phyloP scores from a whole-genome alignment of 92 coral and sea anemone genomes.

The Phenganax stokvisi region DNA sequence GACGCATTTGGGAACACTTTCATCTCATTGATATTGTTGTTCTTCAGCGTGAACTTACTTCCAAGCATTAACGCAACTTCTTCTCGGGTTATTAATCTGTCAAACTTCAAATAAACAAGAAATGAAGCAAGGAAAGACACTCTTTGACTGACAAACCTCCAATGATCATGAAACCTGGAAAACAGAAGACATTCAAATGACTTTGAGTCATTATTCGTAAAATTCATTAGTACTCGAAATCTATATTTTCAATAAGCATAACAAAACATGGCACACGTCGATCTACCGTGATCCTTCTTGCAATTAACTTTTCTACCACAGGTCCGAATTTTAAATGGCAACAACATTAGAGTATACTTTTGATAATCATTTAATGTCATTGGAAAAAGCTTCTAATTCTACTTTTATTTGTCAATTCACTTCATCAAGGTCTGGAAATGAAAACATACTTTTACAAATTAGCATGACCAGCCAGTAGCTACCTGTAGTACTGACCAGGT shows the following conservation, averaged over 20 bases:
- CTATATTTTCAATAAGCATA: no score
- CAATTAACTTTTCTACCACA: no score
- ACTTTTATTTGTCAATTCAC: no score
- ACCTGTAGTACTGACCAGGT: conserved; percentile 91
- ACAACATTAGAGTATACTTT: no score
- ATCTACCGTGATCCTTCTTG: no score
- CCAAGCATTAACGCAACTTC: conserved; percentile 77
- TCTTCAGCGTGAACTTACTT: conserved; percentile 45
- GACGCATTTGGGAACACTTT: no score
- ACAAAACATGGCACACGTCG: no score
- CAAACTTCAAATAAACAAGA: conserved; percentile 69
- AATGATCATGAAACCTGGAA: conserved; percentile 82
- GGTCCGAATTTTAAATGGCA: no score
- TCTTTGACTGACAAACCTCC: conserved; percentile 89
- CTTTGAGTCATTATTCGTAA: not conserved
- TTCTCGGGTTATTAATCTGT: conserved; percentile 62
- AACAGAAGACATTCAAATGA: not conserved
- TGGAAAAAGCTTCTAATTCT: no score
- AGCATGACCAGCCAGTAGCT: conserved; percentile 43
- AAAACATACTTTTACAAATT: no score
- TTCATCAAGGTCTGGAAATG: no score
- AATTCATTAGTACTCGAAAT: not conserved
- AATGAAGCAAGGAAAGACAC: conserved; percentile 75
- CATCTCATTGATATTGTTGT: not conserved
- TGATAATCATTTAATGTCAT: no score